These are phyloP conservation scores for Masticophis lateralis DNA, from an alignment of 2,797 vertebrate genomes.

Conservation along the genomic window DNA sequence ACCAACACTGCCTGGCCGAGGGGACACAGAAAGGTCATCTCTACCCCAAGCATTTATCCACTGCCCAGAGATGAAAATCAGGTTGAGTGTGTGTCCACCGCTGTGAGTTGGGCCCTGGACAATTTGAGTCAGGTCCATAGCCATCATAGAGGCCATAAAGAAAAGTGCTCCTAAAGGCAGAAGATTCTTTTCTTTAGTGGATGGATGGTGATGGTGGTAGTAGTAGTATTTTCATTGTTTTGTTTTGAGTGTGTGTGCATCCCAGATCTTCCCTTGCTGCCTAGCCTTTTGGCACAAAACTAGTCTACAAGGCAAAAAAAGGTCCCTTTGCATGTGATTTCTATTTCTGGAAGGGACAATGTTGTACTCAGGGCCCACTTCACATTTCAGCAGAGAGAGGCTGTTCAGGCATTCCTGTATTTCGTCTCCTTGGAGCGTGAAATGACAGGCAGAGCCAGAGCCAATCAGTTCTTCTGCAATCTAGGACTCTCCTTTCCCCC, in stretches of 20 bases:
- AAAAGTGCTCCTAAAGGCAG: not conserved
- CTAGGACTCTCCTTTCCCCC: not conserved
- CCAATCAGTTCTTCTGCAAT: not conserved
- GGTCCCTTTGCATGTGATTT: not conserved
- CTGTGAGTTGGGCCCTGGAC: too few species aligned
- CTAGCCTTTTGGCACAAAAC: not conserved
- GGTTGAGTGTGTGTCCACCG: too few species aligned
- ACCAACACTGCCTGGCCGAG: too few species aligned
- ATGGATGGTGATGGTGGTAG: not conserved
- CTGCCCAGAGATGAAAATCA: too few species aligned
- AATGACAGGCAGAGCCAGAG: not conserved
- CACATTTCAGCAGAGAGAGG: not conserved
- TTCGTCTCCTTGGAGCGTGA: not conserved
- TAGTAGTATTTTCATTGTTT: not conserved
- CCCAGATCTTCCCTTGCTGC: not conserved
- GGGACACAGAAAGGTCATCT: too few species aligned
- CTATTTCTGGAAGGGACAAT: not conserved
- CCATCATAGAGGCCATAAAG: not conserved
- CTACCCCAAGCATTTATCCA: too few species aligned
- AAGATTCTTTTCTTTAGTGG: not conserved
- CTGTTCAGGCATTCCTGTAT: not conserved
- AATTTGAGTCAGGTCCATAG: too few species aligned
- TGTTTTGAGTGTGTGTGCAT: not conserved
- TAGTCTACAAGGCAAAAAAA: not conserved
- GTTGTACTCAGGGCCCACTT: not conserved